Evolutionary conservation across 2,797 vertebrate species (phyloP).

Genomic region (Chaetophractus vellerosus): DNA sequence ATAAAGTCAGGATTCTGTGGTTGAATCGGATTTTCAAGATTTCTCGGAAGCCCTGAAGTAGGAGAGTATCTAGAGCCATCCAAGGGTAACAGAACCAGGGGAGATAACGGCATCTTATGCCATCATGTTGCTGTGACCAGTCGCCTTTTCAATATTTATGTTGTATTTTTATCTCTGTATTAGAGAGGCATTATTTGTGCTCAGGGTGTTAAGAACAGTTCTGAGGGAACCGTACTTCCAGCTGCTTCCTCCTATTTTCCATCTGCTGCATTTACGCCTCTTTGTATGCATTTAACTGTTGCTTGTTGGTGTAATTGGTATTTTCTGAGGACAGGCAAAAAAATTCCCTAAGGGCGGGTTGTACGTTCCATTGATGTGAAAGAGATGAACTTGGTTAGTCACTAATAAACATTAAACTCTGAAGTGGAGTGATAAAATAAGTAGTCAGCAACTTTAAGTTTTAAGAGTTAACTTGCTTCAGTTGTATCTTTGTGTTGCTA

Average conservation of each 20-base stretch:
- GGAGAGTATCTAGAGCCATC: background rate
- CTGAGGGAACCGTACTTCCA: constrained; percentile 92
- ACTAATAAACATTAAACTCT: constrained; percentile 83
- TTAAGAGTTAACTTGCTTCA: constrained; percentile 89
- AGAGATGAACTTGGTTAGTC: constrained; percentile 85
- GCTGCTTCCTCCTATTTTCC: constrained; percentile 92
- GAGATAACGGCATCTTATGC: background rate
- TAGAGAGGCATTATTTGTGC: constrained; percentile 91
- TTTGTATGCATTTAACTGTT: constrained; percentile 90
- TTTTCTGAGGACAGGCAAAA: constrained; percentile 87
- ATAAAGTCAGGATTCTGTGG: background rate
- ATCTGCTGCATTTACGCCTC: constrained; percentile 90
- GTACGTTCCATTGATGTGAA: constrained; percentile 83
- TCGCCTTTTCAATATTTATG: constrained; percentile 92
- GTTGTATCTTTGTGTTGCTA: constrained; percentile 88
- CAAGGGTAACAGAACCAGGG: constrained; percentile 52
- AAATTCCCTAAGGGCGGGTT: constrained; percentile 82
- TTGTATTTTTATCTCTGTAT: constrained; percentile 90
- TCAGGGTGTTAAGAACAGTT: constrained; percentile 92
- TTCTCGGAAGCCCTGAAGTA: constrained; percentile 56
- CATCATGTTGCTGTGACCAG: constrained; percentile 88
- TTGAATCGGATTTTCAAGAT: constrained; percentile 17
- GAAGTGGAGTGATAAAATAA: constrained; percentile 73
- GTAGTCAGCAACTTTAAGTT: constrained; percentile 82
- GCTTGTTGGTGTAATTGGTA: constrained; percentile 89